A percentile compares a stretch with the other conserved stretches of the same genome.
phyloP scores from a whole-genome alignment of 2,113 vertebrate species.

The Hypocryptadius cinnamomeus region DNA sequence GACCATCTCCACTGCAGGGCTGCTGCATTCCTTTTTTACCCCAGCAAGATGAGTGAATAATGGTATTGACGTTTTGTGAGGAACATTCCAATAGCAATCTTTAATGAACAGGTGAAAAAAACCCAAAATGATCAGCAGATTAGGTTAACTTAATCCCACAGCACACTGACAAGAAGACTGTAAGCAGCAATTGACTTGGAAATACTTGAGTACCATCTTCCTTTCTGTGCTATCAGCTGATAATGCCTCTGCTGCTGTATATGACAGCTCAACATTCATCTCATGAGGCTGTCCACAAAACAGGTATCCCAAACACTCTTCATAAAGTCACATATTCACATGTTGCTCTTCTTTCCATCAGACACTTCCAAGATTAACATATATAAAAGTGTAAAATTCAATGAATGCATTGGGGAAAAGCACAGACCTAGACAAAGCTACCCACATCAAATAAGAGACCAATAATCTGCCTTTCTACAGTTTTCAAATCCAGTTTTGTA shows the following conservation, averaged over 20 bases:
- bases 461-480: not conserved
- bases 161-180: fast-evolving
- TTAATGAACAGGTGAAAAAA: not conserved
- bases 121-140: not conserved
- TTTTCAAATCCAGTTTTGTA: not conserved
- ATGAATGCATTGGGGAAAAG: not conserved
- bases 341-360: not conserved
- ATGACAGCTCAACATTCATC: not conserved
- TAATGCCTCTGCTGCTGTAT: not conserved
- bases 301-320: not conserved
- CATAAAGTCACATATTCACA: not conserved
- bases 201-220: not conserved
- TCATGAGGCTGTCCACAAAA: not conserved
- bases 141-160: not conserved
- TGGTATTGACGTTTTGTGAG: not conserved
- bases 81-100: not conserved
- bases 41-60: not conserved
- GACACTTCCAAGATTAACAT: not conserved
- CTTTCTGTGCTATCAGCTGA: not conserved
- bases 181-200: not conserved
- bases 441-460: not conserved
- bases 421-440: not conserved
- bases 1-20: not conserved
- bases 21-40: not conserved
- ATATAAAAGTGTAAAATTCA: not conserved